Evolutionary conservation across 2,888 invertebrate genomes (phyloP).

Genomic region (Dorcus hopei): DNA sequence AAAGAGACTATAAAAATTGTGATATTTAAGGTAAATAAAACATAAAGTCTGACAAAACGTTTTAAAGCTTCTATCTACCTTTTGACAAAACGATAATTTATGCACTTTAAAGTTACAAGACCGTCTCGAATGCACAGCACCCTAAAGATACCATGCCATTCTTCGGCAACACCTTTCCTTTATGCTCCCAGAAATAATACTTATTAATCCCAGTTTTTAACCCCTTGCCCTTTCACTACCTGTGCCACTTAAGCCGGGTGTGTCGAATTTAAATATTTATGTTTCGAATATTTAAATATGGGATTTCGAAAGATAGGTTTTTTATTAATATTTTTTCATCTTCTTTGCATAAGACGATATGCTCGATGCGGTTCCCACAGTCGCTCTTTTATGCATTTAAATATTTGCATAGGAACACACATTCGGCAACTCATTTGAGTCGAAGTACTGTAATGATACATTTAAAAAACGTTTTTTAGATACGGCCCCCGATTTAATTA

Average conservation of each 20-base stretch:
- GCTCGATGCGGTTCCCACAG: background rate
- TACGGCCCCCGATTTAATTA: no score
- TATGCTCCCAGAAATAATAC: slow-evolving; percentile 32
- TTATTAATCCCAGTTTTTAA: slow-evolving; percentile 32
- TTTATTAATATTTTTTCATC: slow-evolving; percentile 8
- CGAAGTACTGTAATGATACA: no score
- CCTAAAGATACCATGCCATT: slow-evolving; percentile 20
- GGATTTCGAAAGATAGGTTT: slow-evolving; percentile 2
- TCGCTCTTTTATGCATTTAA: background rate
- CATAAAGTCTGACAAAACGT: no score
- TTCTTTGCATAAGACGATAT: slow-evolving; percentile 1
- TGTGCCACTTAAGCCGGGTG: slow-evolving; percentile 16
- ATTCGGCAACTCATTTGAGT: no score
- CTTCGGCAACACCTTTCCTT: slow-evolving; percentile 34
- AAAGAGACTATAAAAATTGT: background rate
- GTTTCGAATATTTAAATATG: slow-evolving; percentile 1
- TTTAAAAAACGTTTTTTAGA: no score
- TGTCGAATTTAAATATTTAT: slow-evolving; percentile 9
- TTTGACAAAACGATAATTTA: slow-evolving; percentile 35
- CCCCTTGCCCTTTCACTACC: slow-evolving; percentile 25
- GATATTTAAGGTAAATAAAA: no score
- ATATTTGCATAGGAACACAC: no score
- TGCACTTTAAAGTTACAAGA: slow-evolving; percentile 33
- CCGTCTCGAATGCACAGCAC: slow-evolving; percentile 34
- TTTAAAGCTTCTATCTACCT: slow-evolving; percentile 6